Evolutionary conservation across 2,113 vertebrate species (phyloP), one percentile per base, ranked within the genome.

Genomic region (Myotis lucifugus): DNA sequence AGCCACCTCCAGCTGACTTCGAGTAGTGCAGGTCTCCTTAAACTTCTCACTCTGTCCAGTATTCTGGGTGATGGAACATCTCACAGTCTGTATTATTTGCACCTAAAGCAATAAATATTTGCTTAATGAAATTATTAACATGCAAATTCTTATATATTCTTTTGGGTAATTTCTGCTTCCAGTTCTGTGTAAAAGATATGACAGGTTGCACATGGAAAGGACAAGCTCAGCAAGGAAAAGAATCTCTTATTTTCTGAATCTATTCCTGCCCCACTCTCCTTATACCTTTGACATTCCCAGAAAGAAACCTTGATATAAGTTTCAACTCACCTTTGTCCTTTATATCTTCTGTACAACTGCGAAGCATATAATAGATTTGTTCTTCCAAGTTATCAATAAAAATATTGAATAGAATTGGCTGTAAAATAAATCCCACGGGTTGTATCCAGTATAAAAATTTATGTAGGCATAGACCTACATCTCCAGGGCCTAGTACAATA

Each of bases 231-330:
- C 64, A 91, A 56, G 18, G 18, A 88, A 77, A 76, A 73, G 0
- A 72, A 78, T 56, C 5, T 93, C 78, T 94, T 85, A 52, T 83
- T 15, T 78, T 85, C 40, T 76, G 32, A 2, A 8, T 73, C 70
- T 69, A 64, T 50, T 81, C 40, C 52, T 74, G 59, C 11, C 34
- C 25, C 67, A 70, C 2, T 82, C 61, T 69, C 4, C 54, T 10
- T 18, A 19, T 70, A 46, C 17, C 67, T 92, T 83, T 93, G 18
- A 74, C 18, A 90, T 56, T 81, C 15, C 29, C 85, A 34, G 59
- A 85, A 69, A 52, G 12, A 88, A 89, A 69, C 5, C 12, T 85
- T 25, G 90, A 90, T 92, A 66, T 52, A 83, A 93, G 81, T 69
- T 76, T 90, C 46, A 89, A 69, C 21, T 54, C 56, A 90, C 48